phyloP scores from a whole-genome alignment of 2,797 vertebrate species.

The Sciurus vulgaris region DNA sequence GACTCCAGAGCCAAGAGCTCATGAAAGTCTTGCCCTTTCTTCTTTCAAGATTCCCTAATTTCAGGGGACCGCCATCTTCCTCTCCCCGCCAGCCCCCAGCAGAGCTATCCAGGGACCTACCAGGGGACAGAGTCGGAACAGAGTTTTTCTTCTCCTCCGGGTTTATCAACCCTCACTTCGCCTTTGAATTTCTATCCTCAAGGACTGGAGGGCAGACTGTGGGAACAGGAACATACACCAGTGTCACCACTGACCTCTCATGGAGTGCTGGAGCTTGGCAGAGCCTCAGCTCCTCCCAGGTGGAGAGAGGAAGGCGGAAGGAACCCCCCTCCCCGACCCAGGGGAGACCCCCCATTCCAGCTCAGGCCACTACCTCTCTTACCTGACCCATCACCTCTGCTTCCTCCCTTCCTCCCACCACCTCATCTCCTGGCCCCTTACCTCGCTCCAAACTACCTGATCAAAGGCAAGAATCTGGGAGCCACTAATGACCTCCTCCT shows the following conservation, averaged over 20 bases:
- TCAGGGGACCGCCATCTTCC: accelerated
- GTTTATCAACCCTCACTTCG: not conserved
- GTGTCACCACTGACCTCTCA: not conserved
- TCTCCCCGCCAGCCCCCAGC: too few relatives aligned
- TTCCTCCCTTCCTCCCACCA: slow-evolving; percentile 69
- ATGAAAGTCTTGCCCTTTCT: not conserved
- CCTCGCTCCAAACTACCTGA: slow-evolving; percentile 77
- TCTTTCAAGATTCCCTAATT: not conserved
- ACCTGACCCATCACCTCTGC: slow-evolving; percentile 48
- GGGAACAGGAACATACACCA: too few relatives aligned
- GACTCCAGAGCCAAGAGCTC: not conserved
- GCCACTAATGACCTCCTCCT: slow-evolving; percentile 56
- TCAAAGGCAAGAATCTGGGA: slow-evolving; percentile 81
- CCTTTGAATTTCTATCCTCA: slow-evolving; percentile 26
- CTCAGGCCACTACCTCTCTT: not conserved
- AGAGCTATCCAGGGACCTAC: not conserved
- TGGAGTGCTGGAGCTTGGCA: not conserved
- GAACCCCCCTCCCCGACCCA: not conserved
- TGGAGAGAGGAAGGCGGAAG: not conserved
- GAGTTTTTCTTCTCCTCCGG: not conserved
- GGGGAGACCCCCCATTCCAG: not conserved
- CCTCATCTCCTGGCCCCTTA: slow-evolving; percentile 62
- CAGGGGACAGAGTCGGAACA: not conserved
- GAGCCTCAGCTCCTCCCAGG: slow-evolving; percentile 19
- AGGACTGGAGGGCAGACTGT: not conserved